Evolutionary conservation across 1,140 invertebrate species (phyloP), one percentile per base, ranked within the genome.

Genomic region (Nymphalis io): DNA sequence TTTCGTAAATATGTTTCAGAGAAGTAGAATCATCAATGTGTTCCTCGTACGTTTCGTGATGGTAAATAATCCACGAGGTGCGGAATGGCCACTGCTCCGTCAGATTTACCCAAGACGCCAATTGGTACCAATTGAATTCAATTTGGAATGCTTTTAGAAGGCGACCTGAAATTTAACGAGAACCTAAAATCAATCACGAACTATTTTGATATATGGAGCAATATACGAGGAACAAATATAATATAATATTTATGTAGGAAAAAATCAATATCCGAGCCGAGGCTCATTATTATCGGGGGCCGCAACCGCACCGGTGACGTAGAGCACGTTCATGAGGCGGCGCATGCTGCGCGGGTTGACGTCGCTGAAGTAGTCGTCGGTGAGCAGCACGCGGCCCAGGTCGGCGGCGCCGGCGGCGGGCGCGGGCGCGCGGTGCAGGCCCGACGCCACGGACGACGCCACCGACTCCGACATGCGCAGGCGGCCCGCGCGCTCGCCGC

Each of bases 61-160:
- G 96, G 73, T 98, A 94, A 65, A 99, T 98, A 73, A 99, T 96
- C 98, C 98, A 99, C 15, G 98, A 99, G 12, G 98, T 97, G 65
- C 98, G 93, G 88, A 98, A 98, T 0, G 98, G 98, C 98, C 98
- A 99, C 88, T 99, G 98, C 89, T 99, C 99, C 0, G 98, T 99
- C 39, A 99, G 95, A 88, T 99, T 99, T 57, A 99, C 96, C 98
- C 98, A 99, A 60, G 96, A 97, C 60, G 98, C 97, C 72, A 99
- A 92, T 75, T 98, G 96, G 90, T 99, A 98, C 98, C 98, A 99
- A 90, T 98, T 99, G 90, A 99, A 99, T 85, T 99, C 98, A 72
- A 99, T 98, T 92, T 99, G 98, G 93, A 99, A 99, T 79, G 98
- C 97, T 93, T 99, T 98, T 70, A 99, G 92, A 68, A 99, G 93